Evolutionary conservation across 2,888 invertebrate genomes (phyloP).

Genomic region (Drosophila lacicola): DNA sequence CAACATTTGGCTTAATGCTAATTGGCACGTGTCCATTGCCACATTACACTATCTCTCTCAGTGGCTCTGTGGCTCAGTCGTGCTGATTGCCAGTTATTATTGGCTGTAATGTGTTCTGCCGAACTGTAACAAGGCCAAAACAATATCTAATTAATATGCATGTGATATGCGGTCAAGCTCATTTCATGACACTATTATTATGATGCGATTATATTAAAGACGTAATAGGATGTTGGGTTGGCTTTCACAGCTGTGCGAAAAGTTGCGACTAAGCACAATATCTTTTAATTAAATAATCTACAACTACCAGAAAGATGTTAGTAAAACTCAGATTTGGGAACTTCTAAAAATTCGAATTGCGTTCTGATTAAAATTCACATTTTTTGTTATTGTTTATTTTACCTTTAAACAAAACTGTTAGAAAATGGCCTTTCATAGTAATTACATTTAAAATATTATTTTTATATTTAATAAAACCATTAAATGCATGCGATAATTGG

Average conservation of each 20-base stretch:
- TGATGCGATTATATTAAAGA: slow-evolving; percentile 10
- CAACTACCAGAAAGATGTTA: background rate
- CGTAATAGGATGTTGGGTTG: background rate
- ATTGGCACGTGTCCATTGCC: slow-evolving; percentile 46
- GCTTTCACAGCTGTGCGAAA: slow-evolving; percentile 5
- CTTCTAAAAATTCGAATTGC: background rate
- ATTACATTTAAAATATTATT: too few species aligned
- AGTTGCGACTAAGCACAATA: background rate
- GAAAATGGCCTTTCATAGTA: too few species aligned
- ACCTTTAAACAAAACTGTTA: too few species aligned
- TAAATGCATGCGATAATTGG: too few species aligned
- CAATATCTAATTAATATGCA: slow-evolving; percentile 36
- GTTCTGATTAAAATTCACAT: too few species aligned
- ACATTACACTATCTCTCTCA: slow-evolving; percentile 26
- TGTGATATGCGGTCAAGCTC: slow-evolving; percentile 18
- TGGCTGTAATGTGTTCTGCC: slow-evolving; percentile 13
- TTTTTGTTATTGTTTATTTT: too few species aligned
- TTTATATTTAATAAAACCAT: too few species aligned
- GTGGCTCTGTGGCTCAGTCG: slow-evolving; percentile 4
- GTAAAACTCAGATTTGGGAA: background rate
- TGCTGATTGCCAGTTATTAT: slow-evolving; percentile 3
- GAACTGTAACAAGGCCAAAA: slow-evolving; percentile 14
- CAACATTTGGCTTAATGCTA: slow-evolving; percentile 35
- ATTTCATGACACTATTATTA: slow-evolving; percentile 2
- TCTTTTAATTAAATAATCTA: background rate